Evolutionary conservation across 1,140 invertebrate genomes (phyloP).

Genomic region (Nasonia giraulti): DNA sequence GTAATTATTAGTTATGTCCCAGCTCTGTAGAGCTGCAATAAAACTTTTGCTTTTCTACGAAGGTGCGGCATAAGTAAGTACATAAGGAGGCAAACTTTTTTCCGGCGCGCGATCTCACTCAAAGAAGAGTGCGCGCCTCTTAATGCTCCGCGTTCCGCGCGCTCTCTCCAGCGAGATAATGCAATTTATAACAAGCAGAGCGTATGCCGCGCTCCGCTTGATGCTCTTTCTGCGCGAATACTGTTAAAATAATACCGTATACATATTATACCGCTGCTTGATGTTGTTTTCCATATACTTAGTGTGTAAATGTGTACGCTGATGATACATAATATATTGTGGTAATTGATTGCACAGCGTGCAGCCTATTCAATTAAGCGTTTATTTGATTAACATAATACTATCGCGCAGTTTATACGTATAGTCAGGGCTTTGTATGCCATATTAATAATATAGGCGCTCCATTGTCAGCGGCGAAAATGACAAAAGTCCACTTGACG

Average conservation of each 20-base stretch:
- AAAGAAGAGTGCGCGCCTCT: neutral
- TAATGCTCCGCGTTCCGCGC: neutral
- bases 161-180: neutral
- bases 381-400: no score
- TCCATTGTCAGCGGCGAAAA: no score
- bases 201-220: neutral
- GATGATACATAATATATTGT: no score
- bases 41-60: neutral
- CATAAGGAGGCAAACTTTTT: neutral
- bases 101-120: neutral
- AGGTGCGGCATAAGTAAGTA: neutral
- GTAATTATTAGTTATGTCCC: slow-evolving; percentile 1
- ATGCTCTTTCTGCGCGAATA: neutral
- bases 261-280: no score
- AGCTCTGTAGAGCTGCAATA: neutral
- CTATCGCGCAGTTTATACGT: no score
- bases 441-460: no score
- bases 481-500: no score
- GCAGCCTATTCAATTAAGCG: no score
- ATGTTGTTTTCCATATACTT: no score
- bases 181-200: neutral
- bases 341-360: no score
- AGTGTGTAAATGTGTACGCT: no score
- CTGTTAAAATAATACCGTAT: neutral
- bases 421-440: no score